phyloP scores from a whole-genome alignment of 2,888 invertebrate species.

The Plusia festucae region DNA sequence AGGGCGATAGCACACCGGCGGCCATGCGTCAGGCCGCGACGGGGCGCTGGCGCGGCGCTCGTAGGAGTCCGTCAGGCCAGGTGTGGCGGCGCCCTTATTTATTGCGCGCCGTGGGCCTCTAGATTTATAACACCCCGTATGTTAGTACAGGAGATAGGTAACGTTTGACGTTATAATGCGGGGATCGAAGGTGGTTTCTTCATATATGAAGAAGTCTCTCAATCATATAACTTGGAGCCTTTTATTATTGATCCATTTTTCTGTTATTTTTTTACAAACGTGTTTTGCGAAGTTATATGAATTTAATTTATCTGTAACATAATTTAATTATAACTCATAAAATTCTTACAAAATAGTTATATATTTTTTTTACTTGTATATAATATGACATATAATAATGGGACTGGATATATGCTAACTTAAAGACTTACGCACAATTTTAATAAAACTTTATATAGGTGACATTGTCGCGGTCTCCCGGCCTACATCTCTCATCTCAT shows the following conservation, averaged over 20 bases:
- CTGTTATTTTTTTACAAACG: not conserved
- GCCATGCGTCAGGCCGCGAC: conserved; percentile 64
- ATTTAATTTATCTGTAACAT: no score
- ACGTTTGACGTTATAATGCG: conserved; percentile 7
- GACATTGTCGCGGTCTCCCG: conserved; percentile 45
- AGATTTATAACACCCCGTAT: conserved; percentile 73
- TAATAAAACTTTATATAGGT: not conserved
- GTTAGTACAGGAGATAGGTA: conserved; percentile 55
- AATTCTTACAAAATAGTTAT: no score
- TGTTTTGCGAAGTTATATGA: no score
- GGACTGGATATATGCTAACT: no score
- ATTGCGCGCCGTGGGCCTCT: conserved; percentile 71
- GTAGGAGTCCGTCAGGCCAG: conserved; percentile 81
- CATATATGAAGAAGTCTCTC: not conserved
- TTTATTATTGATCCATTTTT: not conserved
- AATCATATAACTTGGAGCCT: not conserved
- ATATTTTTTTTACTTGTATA: no score
- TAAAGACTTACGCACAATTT: not conserved
- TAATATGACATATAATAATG: no score
- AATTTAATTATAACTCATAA: no score
- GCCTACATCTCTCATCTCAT: conserved; percentile 66
- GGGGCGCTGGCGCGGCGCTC: conserved; percentile 62
- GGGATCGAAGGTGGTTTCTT: conserved; percentile 13
- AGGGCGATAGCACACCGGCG: conserved; percentile 60
- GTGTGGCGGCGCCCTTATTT: conserved; percentile 79